Evolutionary conservation across 1,140 invertebrate species (phyloP).

Genomic region (Spodoptera litura): DNA sequence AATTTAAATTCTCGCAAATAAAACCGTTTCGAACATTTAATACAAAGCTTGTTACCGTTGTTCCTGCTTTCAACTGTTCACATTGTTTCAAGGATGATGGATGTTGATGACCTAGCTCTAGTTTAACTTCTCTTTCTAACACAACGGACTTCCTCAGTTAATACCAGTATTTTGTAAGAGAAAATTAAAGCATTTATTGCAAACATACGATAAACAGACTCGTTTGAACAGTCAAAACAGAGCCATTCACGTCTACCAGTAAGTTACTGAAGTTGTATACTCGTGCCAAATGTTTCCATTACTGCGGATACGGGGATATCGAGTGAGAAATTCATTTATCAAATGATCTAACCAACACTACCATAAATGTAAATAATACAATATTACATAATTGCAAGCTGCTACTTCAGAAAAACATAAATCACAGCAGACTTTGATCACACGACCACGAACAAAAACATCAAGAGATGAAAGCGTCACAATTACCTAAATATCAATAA

Average conservation of each 20-base stretch:
- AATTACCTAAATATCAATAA: constrained; percentile 43
- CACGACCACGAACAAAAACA: neutral
- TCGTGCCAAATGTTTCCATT: too few relatives aligned
- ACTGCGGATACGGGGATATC: too few relatives aligned
- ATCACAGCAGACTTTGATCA: neutral
- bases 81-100: neutral
- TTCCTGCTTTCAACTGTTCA: neutral
- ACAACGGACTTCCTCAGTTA: too few relatives aligned
- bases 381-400: neutral
- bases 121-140: too few relatives aligned
- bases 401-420: neutral
- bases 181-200: too few relatives aligned
- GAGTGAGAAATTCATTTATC: too few relatives aligned
- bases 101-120: neutral
- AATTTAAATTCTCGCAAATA: constrained; percentile 21
- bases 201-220: too few relatives aligned
- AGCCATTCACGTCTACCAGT: neutral
- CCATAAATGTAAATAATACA: neutral
- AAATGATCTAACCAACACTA: too few relatives aligned
- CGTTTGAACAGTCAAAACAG: too few relatives aligned
- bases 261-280: too few relatives aligned
- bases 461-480: constrained; percentile 8
- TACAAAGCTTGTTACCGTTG: constrained; percentile 21
- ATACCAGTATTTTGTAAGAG: too few relatives aligned
- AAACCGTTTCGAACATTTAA: neutral